phyloP scores from a whole-genome alignment of 2,113 vertebrate genomes.

The Melanostigma gelatinosum region DNA sequence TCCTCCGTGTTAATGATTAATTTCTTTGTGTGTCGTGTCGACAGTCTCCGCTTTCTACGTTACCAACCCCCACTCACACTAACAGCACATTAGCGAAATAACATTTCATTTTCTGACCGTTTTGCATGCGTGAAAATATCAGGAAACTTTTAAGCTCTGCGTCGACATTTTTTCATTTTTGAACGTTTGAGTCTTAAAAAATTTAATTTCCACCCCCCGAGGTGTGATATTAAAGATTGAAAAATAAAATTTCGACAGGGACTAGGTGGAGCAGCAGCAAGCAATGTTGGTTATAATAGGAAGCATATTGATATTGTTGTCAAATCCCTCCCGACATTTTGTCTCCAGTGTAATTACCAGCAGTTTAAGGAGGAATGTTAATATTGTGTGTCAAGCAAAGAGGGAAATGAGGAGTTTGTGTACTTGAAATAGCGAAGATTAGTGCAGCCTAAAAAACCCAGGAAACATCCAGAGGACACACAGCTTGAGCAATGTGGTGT shows the following conservation, averaged over 20 bases:
- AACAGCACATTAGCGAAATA: slow-evolving; percentile 54
- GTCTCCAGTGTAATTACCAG: slow-evolving; percentile 72
- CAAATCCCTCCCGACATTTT: slow-evolving; percentile 75
- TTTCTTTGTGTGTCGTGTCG: slow-evolving; percentile 87
- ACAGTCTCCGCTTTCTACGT: slow-evolving; percentile 61
- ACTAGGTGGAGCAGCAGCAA: slow-evolving; percentile 68
- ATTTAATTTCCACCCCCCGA: slow-evolving; percentile 38
- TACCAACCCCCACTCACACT: slow-evolving; percentile 79
- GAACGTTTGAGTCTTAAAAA: background rate
- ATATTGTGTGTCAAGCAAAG: slow-evolving; percentile 50
- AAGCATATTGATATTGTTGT: slow-evolving; percentile 77
- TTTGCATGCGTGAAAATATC: slow-evolving; percentile 52
- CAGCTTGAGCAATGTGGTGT: slow-evolving; percentile 1
- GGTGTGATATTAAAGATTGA: slow-evolving; percentile 62
- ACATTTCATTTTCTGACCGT: slow-evolving; percentile 45
- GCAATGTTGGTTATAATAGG: slow-evolving; percentile 61
- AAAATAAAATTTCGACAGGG: slow-evolving; percentile 22
- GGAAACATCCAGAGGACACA: slow-evolving; percentile 45
- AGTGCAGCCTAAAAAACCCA: slow-evolving; percentile 25
- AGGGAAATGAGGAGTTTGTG: slow-evolving; percentile 51
- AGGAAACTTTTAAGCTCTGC: slow-evolving; percentile 70
- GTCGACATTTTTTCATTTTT: slow-evolving; percentile 36
- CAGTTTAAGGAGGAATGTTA: slow-evolving; percentile 72
- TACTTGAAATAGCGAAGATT: slow-evolving; percentile 60
- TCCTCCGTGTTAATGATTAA: slow-evolving; percentile 84